Percentiles rank a stretch among this genome's conserved stretches.
Conservation (phyloP, 1,140 invertebrate species). For the Agrypnia vestita region DNA sequence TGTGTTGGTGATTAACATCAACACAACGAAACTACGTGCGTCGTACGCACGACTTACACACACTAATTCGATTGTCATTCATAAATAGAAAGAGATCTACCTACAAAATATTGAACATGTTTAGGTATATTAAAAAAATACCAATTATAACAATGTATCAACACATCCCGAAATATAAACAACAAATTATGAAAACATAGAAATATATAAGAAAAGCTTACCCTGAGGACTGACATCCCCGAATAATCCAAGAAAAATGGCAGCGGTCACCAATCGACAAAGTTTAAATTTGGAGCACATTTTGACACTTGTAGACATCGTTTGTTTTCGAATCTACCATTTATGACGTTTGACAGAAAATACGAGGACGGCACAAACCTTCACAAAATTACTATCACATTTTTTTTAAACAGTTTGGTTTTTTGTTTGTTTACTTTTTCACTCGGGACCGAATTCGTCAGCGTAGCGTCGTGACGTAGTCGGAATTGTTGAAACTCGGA, state of each 20-base stretch:
- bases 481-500: neutral
- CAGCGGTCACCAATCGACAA: constrained; percentile 19
- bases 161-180: no score
- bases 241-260: constrained; percentile 25
- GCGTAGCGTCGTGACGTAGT: no score
- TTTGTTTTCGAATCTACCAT: constrained; percentile 21
- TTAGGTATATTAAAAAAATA: no score
- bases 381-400: constrained; percentile 26
- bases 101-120: no score
- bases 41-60: no score
- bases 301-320: constrained; percentile 21
- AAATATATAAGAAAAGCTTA: constrained; percentile 1
- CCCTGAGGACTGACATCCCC: constrained; percentile 20
- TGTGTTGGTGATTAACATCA: no score
- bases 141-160: no score
- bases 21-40: no score
- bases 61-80: no score
- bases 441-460: neutral
- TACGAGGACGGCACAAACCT: constrained; percentile 12
- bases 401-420: neutral
- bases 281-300: constrained; percentile 36
- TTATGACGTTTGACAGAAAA: constrained; percentile 19
- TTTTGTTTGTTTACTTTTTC: constrained; percentile 3
- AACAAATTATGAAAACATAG: neutral
- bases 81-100: no score